Evolutionary conservation across 1,140 invertebrate species (phyloP).

Genomic region (Dreissena rostriformis): DNA sequence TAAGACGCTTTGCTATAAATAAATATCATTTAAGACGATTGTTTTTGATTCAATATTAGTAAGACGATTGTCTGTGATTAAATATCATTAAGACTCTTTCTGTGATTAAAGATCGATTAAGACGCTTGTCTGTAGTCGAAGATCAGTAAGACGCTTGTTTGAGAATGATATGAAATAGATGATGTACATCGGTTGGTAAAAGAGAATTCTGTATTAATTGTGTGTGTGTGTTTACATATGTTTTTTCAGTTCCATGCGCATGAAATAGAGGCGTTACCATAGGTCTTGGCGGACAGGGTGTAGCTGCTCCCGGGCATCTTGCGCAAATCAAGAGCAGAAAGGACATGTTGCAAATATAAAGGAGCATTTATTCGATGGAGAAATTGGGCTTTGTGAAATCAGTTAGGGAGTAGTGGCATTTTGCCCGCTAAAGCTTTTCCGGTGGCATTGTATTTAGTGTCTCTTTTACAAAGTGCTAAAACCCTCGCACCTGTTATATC

Average conservation of each 20-base stretch:
- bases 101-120: neutral
- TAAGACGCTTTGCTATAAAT: too few relatives aligned
- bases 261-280: conserved; percentile 13
- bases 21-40: too few relatives aligned
- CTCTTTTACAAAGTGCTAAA: conserved; percentile 5
- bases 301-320: conserved; percentile 21
- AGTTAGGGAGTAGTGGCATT: conserved; percentile 27
- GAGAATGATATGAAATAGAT: neutral
- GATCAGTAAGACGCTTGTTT: neutral
- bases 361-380: neutral
- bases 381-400: conserved; percentile 32
- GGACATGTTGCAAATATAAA: conserved; percentile 12
- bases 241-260: conserved; percentile 36
- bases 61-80: too few relatives aligned
- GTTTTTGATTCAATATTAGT: too few relatives aligned
- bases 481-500: neutral
- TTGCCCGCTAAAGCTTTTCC: conserved; percentile 33
- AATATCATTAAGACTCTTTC: neutral
- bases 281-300: conserved; percentile 18
- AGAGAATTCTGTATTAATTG: too few relatives aligned
- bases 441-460: conserved; percentile 32
- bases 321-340: neutral
- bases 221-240: conserved; percentile 10
- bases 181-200: neutral
- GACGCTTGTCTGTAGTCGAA: neutral